Evolutionary conservation across 2,797 vertebrate genomes (phyloP).

Genomic region (Adelosebastes latens): DNA sequence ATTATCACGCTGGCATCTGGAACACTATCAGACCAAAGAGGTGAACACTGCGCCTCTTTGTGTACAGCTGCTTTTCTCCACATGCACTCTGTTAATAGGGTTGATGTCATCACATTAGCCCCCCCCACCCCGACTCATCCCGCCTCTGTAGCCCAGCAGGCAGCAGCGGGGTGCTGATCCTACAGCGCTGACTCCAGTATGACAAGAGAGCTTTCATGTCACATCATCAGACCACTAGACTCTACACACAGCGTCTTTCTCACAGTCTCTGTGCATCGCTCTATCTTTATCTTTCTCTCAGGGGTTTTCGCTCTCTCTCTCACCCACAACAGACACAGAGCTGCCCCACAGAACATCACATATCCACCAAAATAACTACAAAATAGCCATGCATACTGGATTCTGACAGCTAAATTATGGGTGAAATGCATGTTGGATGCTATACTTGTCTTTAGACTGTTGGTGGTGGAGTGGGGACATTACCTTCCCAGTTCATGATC

Average conservation of each 20-base stretch:
- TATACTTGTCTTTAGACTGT: neutral
- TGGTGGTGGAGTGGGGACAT: neutral
- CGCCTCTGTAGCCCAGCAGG: slow-evolving; percentile 42
- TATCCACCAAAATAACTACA: slow-evolving; percentile 17
- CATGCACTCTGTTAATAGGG: slow-evolving; percentile 43
- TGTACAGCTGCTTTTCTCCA: slow-evolving; percentile 33
- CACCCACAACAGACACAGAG: slow-evolving; percentile 36
- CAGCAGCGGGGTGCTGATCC: slow-evolving; percentile 38
- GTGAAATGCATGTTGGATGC: neutral
- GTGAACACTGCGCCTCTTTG: slow-evolving; percentile 59
- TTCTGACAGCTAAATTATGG: slow-evolving; percentile 56
- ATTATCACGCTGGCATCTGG: slow-evolving; percentile 49
- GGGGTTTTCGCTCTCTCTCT: slow-evolving; percentile 2
- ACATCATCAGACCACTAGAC: slow-evolving; percentile 43
- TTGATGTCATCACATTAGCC: slow-evolving; percentile 63
- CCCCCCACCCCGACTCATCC: slow-evolving; percentile 6
- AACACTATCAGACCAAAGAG: slow-evolving; percentile 12
- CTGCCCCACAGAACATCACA: slow-evolving; percentile 9
- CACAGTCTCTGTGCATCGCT: neutral
- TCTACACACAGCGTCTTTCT: neutral
- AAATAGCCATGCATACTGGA: slow-evolving; percentile 1
- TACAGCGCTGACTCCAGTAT: slow-evolving; percentile 2
- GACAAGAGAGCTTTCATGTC: slow-evolving; percentile 30
- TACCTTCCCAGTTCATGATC: neutral
- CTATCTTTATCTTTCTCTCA: slow-evolving; percentile 7